These are phyloP conservation scores for Anastatus disparis DNA, from an alignment of 1,140 invertebrate genomes.

Conservation along the genomic window DNA sequence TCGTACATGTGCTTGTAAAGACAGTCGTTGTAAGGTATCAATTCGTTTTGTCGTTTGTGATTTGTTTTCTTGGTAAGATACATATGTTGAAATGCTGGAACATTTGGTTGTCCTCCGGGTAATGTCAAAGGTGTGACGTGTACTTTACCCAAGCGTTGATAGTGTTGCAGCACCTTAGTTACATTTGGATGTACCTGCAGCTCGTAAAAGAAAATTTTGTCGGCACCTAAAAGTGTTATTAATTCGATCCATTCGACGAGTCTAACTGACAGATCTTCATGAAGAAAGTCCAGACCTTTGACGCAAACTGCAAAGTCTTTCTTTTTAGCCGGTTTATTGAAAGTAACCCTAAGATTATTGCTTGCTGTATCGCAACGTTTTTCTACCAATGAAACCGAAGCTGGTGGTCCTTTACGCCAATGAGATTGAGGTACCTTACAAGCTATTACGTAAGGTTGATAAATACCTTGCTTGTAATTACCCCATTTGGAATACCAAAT, in stretches of 20 bases:
- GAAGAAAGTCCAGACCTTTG: conserved; percentile 91
- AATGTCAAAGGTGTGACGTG: conserved; percentile 88
- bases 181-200: conserved; percentile 91
- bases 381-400: conserved; percentile 88
- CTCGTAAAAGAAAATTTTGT: conserved; percentile 94
- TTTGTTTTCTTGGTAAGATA: conserved; percentile 90
- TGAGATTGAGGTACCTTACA: conserved; percentile 84
- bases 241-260: conserved; percentile 96
- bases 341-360: conserved; percentile 88
- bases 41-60: conserved; percentile 92
- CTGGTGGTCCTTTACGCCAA: conserved; percentile 76
- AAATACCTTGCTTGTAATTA: conserved; percentile 91
- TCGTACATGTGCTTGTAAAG: conserved; percentile 92
- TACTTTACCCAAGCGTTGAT: conserved; percentile 79
- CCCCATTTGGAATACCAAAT: conserved; percentile 96
- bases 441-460: conserved; percentile 90
- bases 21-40: conserved; percentile 97
- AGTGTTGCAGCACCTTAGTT: conserved; percentile 86
- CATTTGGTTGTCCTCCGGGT: conserved; percentile 91
- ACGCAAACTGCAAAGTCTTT: conserved; percentile 94
- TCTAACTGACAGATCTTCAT: conserved; percentile 89
- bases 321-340: conserved; percentile 78
- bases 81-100: conserved; percentile 87
- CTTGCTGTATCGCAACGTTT: conserved; percentile 85
- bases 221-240: conserved; percentile 85